Percentiles rank a stretch among this genome's conserved stretches.
Conservation (phyloP, 2,888 invertebrate species). For the Nemotelus pantherinus region DNA sequence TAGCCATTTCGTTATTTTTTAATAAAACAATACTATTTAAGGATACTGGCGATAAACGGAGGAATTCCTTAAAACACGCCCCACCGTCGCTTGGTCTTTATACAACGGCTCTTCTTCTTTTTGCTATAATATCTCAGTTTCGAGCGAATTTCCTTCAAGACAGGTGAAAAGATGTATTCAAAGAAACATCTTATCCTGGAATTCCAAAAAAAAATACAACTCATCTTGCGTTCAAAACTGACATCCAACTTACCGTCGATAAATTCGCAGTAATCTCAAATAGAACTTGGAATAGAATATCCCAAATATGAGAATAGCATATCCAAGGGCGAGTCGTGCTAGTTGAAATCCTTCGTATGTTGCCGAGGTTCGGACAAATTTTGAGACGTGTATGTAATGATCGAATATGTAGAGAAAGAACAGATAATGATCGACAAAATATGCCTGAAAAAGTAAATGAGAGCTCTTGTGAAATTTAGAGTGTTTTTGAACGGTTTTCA, state of each 20-base stretch:
- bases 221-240: conserved; percentile 6
- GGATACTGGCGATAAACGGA: background rate
- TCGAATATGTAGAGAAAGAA: conserved; percentile 44
- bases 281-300: conserved; percentile 12
- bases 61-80: background rate
- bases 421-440: conserved; percentile 30
- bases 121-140: background rate
- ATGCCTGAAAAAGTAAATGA: conserved; percentile 39
- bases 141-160: background rate
- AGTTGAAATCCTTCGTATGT: conserved; percentile 47
- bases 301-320: conserved; percentile 12
- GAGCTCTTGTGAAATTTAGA: too few species aligned
- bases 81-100: conserved; percentile 15
- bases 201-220: background rate
- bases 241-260: background rate
- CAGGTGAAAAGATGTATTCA: conserved; percentile 19
- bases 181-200: conserved; percentile 15
- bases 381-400: conserved; percentile 36
- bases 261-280: conserved; percentile 7
- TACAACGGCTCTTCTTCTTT: conserved; percentile 6
- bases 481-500: background rate
- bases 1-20: conserved; percentile 37
- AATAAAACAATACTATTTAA: background rate
- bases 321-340: conserved; percentile 22
- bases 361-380: conserved; percentile 43